A percentile compares a stretch with the other conserved stretches of the same genome.
Conservation (phyloP, 2,888 invertebrate species). For the Nomada lathburiana region DNA sequence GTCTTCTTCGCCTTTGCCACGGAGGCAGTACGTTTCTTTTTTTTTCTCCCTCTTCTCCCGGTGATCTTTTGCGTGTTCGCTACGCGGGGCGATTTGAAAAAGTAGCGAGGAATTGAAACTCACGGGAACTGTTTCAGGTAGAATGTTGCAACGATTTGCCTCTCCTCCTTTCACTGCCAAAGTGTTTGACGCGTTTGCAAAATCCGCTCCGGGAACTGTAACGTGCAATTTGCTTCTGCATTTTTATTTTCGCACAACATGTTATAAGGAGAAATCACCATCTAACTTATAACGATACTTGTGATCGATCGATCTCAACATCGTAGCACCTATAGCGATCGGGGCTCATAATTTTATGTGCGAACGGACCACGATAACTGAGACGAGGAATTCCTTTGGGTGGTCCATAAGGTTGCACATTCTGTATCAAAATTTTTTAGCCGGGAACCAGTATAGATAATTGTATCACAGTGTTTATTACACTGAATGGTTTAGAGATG, state of each 20-base stretch:
- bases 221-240: neutral
- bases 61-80: neutral
- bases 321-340: conserved; percentile 8
- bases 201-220: neutral
- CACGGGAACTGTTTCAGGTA: no score
- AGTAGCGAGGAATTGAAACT: neutral
- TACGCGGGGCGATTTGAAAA: no score
- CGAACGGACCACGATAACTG: conserved; percentile 6
- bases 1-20: neutral
- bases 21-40: neutral
- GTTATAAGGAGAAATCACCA: conserved; percentile 6
- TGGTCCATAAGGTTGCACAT: conserved; percentile 17
- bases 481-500: neutral
- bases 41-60: neutral
- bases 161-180: neutral
- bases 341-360: neutral
- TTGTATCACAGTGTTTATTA: neutral
- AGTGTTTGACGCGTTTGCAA: neutral
- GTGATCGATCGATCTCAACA: neutral
- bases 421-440: conserved; percentile 8
- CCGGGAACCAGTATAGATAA: neutral
- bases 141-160: neutral
- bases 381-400: conserved; percentile 8
- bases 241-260: neutral
- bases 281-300: conserved; percentile 2